Percentiles rank a stretch among this genome's conserved stretches.
phyloP scores from a whole-genome alignment of 2,797 vertebrate species.

The Characodon lateralis region DNA sequence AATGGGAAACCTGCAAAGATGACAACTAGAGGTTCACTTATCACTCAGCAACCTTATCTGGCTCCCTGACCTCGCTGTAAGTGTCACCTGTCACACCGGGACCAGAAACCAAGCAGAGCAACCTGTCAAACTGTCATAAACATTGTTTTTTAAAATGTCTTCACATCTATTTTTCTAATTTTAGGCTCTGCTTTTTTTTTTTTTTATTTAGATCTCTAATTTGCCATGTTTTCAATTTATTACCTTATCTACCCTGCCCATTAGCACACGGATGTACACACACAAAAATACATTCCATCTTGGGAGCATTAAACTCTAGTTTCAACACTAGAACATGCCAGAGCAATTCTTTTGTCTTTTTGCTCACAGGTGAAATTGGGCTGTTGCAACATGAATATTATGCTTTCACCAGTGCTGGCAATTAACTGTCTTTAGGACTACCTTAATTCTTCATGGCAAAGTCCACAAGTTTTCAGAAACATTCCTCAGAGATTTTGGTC shows the following conservation, averaged over 20 bases:
- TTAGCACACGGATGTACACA: not conserved
- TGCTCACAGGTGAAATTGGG: not conserved
- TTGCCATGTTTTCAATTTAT: not conserved
- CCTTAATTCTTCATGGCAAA: too few relatives aligned
- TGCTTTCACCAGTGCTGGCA: not conserved
- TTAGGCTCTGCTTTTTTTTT: slow-evolving; percentile 1
- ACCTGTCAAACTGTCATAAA: slow-evolving; percentile 46
- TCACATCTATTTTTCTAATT: slow-evolving; percentile 28
- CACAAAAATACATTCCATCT: not conserved
- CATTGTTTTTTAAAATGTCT: slow-evolving; percentile 51
- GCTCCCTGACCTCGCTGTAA: slow-evolving; percentile 52
- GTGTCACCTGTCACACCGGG: slow-evolving; percentile 65
- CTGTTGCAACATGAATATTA: not conserved
- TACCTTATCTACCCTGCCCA: too few relatives aligned
- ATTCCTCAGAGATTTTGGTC: too few relatives aligned
- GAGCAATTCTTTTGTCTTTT: not conserved
- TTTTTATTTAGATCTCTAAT: not conserved
- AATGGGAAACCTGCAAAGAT: slow-evolving; percentile 62
- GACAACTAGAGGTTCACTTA: slow-evolving; percentile 59
- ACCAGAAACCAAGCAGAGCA: slow-evolving; percentile 58
- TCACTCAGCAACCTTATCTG: slow-evolving; percentile 68
- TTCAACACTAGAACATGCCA: not conserved
- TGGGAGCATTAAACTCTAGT: not conserved
- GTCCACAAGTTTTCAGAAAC: too few relatives aligned
- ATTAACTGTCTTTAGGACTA: too few relatives aligned